A percentile compares a stretch with the other conserved stretches of the same genome.
phyloP scores from a whole-genome alignment of 2,113 vertebrate genomes.

The Sebastes schlegelii region DNA sequence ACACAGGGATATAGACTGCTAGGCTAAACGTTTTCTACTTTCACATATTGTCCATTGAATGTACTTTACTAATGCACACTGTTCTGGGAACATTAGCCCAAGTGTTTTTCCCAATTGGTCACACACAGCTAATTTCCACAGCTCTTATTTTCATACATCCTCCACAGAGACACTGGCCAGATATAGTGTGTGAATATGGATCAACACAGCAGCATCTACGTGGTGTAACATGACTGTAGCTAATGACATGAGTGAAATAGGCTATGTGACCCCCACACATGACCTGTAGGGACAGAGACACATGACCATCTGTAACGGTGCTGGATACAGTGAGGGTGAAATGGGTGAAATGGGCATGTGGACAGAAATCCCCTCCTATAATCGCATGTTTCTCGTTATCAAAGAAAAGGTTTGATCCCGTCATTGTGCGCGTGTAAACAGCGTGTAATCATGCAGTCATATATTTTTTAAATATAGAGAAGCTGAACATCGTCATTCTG shows the following conservation, averaged over 20 bases:
- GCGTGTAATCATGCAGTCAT: neutral
- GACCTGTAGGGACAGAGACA: neutral
- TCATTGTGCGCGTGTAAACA: neutral
- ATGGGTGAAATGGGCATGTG: neutral
- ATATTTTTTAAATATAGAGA: neutral
- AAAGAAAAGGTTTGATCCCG: neutral
- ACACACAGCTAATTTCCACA: constrained; percentile 3
- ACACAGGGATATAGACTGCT: too few relatives aligned
- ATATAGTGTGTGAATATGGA: neutral
- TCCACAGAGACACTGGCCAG: neutral
- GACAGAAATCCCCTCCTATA: constrained; percentile 8
- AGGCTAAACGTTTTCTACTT: neutral
- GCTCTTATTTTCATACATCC: neutral
- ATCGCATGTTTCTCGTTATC: neutral
- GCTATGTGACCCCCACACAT: constrained; percentile 8
- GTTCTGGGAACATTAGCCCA: neutral
- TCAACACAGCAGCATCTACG: neutral
- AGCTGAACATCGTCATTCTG: neutral
- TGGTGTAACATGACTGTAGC: constrained; percentile 13
- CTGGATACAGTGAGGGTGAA: too few relatives aligned
- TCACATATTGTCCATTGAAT: neutral
- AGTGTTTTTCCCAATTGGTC: neutral
- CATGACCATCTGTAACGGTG: constrained; percentile 13
- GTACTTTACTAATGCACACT: too few relatives aligned
- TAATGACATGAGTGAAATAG: constrained; percentile 24